Percentiles rank a stretch among this genome's conserved stretches.
Conservation (phyloP, 2,888 invertebrate genomes). For the Thumatha senex region DNA sequence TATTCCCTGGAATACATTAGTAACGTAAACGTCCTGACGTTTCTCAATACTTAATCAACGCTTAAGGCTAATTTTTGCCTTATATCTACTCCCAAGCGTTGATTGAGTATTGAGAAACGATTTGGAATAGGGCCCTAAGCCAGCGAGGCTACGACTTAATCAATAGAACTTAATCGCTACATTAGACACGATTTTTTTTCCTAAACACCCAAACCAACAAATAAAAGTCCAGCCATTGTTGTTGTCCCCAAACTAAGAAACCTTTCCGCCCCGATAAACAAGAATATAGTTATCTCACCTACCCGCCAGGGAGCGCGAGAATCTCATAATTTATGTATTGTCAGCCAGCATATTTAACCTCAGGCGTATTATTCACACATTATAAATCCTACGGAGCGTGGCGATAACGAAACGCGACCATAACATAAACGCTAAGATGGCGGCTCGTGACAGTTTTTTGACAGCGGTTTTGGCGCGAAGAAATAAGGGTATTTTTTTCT, state of each 20-base stretch:
- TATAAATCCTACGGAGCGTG: slow-evolving; percentile 76
- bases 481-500: slow-evolving; percentile 22
- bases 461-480: slow-evolving; percentile 68
- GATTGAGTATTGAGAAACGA: too few species aligned
- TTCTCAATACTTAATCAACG: too few species aligned
- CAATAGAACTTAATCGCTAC: background rate
- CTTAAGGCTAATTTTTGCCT: too few species aligned
- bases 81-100: too few species aligned
- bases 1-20: too few species aligned
- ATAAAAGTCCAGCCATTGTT: slow-evolving; percentile 37
- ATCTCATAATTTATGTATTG: slow-evolving; percentile 79
- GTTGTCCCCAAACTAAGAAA: slow-evolving; percentile 54
- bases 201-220: slow-evolving; percentile 21
- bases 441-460: slow-evolving; percentile 61
- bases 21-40: too few species aligned
- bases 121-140: too few species aligned
- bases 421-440: slow-evolving; percentile 65
- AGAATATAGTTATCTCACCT: slow-evolving; percentile 73
- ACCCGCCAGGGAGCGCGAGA: slow-evolving; percentile 42
- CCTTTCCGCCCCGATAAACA: slow-evolving; percentile 73
- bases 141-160: too few species aligned
- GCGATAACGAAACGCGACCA: slow-evolving; percentile 69
- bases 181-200: slow-evolving; percentile 2
- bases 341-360: slow-evolving; percentile 74
- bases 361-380: slow-evolving; percentile 77